Conservation (phyloP, 2,797 vertebrate species). For the Poecilia velifera region DNA sequence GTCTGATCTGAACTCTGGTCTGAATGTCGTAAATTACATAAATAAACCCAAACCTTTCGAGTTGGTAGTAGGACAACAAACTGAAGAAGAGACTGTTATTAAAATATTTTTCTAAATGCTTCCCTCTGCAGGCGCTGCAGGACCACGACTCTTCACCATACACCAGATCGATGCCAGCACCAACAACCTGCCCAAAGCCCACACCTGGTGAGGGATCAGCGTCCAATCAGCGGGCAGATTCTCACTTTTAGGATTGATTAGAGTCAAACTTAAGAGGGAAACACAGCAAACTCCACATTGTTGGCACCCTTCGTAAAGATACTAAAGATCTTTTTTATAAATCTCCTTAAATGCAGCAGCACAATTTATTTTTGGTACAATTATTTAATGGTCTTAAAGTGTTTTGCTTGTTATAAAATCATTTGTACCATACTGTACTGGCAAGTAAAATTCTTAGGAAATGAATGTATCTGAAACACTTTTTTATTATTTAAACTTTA, state of each 20-base stretch:
- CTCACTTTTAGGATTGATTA: background rate
- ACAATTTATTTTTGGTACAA: background rate
- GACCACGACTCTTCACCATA: constrained; percentile 95
- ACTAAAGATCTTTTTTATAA: background rate
- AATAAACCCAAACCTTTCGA: background rate
- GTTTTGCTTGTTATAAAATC: background rate
- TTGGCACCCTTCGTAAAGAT: background rate
- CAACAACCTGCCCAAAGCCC: constrained; percentile 96
- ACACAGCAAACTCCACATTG: background rate
- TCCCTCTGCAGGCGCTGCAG: constrained; percentile 88
- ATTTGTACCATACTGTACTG: background rate
- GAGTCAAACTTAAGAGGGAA: background rate
- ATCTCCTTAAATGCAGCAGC: background rate
- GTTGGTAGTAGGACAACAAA: background rate
- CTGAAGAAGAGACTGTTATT: background rate
- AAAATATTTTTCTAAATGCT: background rate
- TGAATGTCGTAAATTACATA: background rate
- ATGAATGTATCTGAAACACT: background rate
- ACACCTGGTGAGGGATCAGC: constrained; percentile 88
- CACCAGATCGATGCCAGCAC: constrained; percentile 97
- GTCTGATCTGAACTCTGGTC: background rate
- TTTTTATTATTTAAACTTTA: background rate
- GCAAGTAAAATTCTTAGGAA: background rate
- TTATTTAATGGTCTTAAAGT: background rate
- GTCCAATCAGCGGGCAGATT: background rate